Conservation (phyloP, 1,140 invertebrate species). For the Drosophila pallidifrons region DNA sequence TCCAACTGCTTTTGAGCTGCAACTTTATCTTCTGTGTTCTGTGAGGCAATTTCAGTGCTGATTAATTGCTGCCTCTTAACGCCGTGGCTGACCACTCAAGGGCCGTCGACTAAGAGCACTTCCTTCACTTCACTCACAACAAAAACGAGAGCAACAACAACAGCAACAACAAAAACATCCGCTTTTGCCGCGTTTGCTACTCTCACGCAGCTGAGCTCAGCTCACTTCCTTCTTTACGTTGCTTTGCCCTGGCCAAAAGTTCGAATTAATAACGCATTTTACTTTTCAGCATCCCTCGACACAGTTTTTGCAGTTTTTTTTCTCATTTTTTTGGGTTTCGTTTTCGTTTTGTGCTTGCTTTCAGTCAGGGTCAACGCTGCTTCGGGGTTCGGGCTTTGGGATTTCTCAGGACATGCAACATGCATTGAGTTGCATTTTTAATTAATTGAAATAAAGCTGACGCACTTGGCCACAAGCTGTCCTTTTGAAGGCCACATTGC, state of each 20-base stretch:
- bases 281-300: conserved; percentile 49
- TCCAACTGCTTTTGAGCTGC: conserved; percentile 36
- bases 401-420: conserved; percentile 45
- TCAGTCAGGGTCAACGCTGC: conserved; percentile 39
- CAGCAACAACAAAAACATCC: conserved; percentile 12
- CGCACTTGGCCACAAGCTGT: conserved; percentile 33
- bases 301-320: conserved; percentile 28
- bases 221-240: not conserved
- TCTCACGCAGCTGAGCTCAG: not conserved
- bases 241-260: conserved; percentile 24
- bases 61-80: conserved; percentile 61
- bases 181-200: too few species aligned
- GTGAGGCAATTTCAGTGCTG: conserved; percentile 51
- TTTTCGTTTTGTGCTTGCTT: too few species aligned
- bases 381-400: conserved; percentile 12
- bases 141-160: conserved; percentile 2
- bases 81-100: conserved; percentile 52
- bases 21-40: conserved; percentile 36
- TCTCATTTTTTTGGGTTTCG: not conserved
- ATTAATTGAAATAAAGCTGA: conserved; percentile 55
- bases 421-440: conserved; percentile 56
- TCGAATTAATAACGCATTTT: conserved; percentile 52
- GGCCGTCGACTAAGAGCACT: conserved; percentile 32
- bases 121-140: conserved; percentile 35
- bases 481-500: conserved; percentile 35